Evolutionary conservation across 1,140 invertebrate species (phyloP), one percentile per base, ranked within the genome.

Genomic region (Anthonomus grandis): DNA sequence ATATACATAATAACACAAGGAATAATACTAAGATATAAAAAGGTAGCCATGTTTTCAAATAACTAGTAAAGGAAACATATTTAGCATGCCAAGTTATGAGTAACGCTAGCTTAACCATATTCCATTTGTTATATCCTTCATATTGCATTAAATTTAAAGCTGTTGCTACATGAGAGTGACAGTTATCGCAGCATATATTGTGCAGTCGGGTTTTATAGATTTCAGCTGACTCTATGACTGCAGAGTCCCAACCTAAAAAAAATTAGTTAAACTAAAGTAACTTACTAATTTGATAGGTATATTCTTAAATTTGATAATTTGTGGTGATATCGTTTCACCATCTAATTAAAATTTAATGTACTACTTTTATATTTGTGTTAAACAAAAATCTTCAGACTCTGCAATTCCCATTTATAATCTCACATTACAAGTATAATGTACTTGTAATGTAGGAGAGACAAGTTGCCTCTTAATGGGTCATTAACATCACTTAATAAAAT

Each of bases 141-240:
- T 97, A 98, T 19, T 81, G 78, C 95, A 98, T 98, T 39, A 89
- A 74, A 70, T 95, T 95, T n/a, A 99, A 76, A 2, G 97, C 94
- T 55, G 83, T 87, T 0, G 95, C 95, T 38, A 97, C 94, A 78
- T 98, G 95, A 0, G 95, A 98, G 75, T 99, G 97, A 70, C 97
- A 99, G 75, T 99, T 99, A 72, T 99, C 96, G 75, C 93, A 97
- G 65, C 86, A 91, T 58, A 99, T 76, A 73, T 97, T 98, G 69
- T 99, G 96, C 85, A 93, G 94, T 77, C 91, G 83, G 34, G 82
- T 86, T 74, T 92, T 92, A 69, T 98, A 99, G 68, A 93, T 86
- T 50, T 97, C 90, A 9, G 94, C 96, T 2, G 97, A 94, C 75
- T 96, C 88, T 6, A 82, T 71, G 0, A 99, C 85, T 4, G 84